These are phyloP conservation scores for Ptiloglossa arizonensis DNA, from an alignment of 1,140 invertebrate genomes.

Conservation along the genomic window DNA sequence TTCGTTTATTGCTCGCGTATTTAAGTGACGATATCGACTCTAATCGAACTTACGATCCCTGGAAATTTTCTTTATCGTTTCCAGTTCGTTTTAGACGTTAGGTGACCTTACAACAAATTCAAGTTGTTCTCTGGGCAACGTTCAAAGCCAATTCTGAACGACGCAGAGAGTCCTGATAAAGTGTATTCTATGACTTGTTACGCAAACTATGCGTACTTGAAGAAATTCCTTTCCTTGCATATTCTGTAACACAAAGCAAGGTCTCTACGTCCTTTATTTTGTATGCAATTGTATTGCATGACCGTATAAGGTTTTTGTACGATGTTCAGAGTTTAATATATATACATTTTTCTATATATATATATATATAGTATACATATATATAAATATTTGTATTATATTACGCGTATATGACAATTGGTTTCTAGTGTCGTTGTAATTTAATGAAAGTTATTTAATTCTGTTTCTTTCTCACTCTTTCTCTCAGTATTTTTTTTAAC, in stretches of 20 bases:
- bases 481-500: conserved; percentile 43
- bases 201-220: conserved; percentile 12
- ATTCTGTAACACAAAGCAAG: neutral
- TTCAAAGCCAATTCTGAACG: neutral
- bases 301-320: conserved; percentile 44
- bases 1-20: conserved; percentile 3
- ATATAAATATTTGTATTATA: conserved; percentile 63
- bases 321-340: conserved; percentile 63
- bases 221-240: conserved; percentile 17
- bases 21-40: neutral
- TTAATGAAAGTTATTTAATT: conserved; percentile 62
- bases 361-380: conserved; percentile 55
- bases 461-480: conserved; percentile 15
- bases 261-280: neutral
- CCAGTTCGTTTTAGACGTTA: too few species aligned
- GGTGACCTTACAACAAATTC: too few species aligned
- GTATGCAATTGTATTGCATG: conserved; percentile 41
- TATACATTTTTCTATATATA: conserved; percentile 47
- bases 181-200: conserved; percentile 18
- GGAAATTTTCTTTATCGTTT: too few species aligned
- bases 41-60: conserved; percentile 5
- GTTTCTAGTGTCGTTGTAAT: conserved; percentile 54
- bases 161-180: neutral
- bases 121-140: neutral
- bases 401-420: conserved; percentile 48